Evolutionary conservation across 2,888 invertebrate species (phyloP), one percentile per base, ranked within the genome.

Genomic region (Perizoma flavofasciatum): DNA sequence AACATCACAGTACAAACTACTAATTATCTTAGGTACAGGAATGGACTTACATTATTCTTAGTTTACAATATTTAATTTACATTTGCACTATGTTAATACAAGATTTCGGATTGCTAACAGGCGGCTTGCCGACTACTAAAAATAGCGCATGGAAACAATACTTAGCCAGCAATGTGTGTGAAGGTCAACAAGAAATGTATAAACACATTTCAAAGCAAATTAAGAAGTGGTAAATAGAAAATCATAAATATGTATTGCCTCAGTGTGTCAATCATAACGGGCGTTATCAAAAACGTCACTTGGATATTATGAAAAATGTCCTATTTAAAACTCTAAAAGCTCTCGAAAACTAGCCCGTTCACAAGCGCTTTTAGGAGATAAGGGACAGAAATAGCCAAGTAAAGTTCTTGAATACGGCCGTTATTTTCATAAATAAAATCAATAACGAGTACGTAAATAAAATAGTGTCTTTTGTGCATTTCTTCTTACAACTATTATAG

Each of bases 1-100:
- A 84, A 86, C 88, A 90, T 90, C 91, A 91, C 89, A 90, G 90
- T 89, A 89, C 86, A 85, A 82, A 81, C 87, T 87, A 89, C 86
- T 87, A 84, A 83, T 81, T 87, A 83, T 91, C 91, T 91, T 91
- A 91, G 91, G 91, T 90, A 89, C 90, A 85, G 91, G 90, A 91
- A 91, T 90, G 89, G 89, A 85, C 86, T 89, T 86, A 88, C 69
- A 78, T 83, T 85, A 58, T 40, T 77, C 79, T 81, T 84, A 80
- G 66, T 75, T 77, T 69, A 74, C 22, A 22, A 2, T 22, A 75
- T 82, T 66, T 77, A 81, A 85, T 85, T 82, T 87, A 89, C 86
- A 91, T 89, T 88, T 85, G 78, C 82, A 88, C 88, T 91, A 88
- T 81, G 74, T 79, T 78, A 81, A 79, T 78, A 65, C 66, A 76